Conservation (phyloP, 2,888 invertebrate genomes). For the Pteria penguin region DNA sequence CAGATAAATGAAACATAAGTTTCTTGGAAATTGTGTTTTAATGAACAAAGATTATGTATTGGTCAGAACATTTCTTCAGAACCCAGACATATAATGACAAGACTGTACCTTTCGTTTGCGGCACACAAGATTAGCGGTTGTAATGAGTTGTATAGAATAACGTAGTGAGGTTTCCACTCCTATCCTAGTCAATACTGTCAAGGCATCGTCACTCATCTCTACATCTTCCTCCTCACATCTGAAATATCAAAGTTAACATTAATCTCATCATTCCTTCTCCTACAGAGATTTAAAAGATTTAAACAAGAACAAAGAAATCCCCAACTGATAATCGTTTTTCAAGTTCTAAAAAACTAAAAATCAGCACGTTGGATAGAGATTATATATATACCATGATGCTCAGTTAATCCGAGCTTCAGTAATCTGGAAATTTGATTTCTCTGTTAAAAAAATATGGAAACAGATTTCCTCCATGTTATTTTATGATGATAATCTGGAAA, state of each 20-base stretch:
- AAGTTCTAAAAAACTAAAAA: too few species aligned
- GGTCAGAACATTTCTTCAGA: background rate
- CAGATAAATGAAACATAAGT: too few species aligned
- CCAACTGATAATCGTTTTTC: too few species aligned
- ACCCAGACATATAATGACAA: background rate
- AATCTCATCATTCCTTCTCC: background rate
- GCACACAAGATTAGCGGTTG: conserved; percentile 96
- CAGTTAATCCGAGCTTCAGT: too few species aligned
- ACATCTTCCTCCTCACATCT: conserved; percentile 99
- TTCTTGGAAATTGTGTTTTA: background rate
- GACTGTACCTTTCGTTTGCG: conserved; percentile 89
- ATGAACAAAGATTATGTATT: background rate
- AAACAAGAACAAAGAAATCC: too few species aligned
- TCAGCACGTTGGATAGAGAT: too few species aligned
- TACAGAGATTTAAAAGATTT: too few species aligned
- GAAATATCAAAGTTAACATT: conserved; percentile 17
- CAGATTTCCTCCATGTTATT: too few species aligned
- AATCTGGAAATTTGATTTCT: too few species aligned
- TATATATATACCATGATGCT: too few species aligned
- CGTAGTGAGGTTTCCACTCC: conserved; percentile 95
- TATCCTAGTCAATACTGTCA: conserved; percentile 94
- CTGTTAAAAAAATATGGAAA: too few species aligned
- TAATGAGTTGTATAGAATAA: conserved; percentile 98
- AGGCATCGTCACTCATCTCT: conserved; percentile 93
- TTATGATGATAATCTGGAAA: too few species aligned